Base-by-base conservation (phyloP, 1,140 invertebrate species). In the Himalopsyche phryganea region DNA sequence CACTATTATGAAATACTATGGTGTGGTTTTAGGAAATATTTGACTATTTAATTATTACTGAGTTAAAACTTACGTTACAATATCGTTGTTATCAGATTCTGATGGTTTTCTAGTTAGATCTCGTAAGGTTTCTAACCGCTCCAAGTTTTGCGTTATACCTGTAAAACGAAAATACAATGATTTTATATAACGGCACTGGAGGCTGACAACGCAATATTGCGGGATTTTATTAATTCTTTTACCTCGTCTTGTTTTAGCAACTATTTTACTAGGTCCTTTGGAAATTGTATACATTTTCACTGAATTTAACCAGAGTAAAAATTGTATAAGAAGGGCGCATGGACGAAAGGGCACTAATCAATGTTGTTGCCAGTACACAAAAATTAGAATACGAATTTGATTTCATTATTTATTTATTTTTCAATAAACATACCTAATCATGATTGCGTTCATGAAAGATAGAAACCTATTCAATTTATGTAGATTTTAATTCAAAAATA, bases 221-320 rank as follows among this genome's bases (percentile, higher is more conserved):
- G 23, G 47, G 40, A 56, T 4, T 13, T 13, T 20, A 9, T 28
- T 48, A 6, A 14, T 14, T 19, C 11, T 7, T 71, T 74, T 78
- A 90, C 89, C 89, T 83, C 88, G 80, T 68, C 89, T 80, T 63
- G 89, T 87, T 82, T 92, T 91, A 46, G 88, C 87, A 62, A 90
- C 88, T 68, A 91, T 88, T 79, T 92, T 91, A 75, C 87, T 91
- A 47, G 88, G 88, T 51, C 87, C 87, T 79, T 90, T 90, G 53
- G 86, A 86, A 65, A 91, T 85, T 66, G 89, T 90, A 79, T 91
- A 92, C 89, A 92, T 91, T 74, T 57, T 61, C 49, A 61, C 33
- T 41, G 51, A 58, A 46, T 48, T 48, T 48, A 19, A 49, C 47
- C 53, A 38, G 47, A 56, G 36, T 48, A 28, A 56, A 56, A 53